Conservation (phyloP, 2,113 vertebrate species). For the Hypanus sabinus region DNA sequence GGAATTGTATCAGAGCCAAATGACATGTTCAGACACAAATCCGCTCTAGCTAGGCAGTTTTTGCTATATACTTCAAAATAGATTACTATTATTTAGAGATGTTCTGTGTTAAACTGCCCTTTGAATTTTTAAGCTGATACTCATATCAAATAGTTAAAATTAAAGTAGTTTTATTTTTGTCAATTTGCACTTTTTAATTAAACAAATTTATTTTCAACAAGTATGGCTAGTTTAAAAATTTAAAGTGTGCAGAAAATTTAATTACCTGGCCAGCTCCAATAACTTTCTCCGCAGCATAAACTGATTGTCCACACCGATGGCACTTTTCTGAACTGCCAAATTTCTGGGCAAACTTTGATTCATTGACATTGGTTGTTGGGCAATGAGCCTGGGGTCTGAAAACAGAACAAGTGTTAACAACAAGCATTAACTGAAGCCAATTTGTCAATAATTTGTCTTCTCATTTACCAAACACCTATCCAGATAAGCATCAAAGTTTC, state of each 20-base stretch:
- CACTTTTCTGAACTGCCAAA: conserved; percentile 75
- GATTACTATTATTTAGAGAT: no score
- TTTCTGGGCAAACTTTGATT: conserved; percentile 75
- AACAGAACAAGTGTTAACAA: background rate
- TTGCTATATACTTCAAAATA: background rate
- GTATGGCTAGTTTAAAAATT: background rate
- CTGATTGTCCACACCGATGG: conserved; percentile 75
- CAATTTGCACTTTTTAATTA: no score
- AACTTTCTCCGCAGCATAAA: conserved; percentile 88
- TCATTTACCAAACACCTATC: background rate
- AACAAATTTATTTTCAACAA: no score
- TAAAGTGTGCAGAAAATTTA: background rate
- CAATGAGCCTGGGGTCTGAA: conserved; percentile 61
- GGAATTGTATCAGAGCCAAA: background rate
- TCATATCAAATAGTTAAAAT: no score
- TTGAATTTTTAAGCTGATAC: no score
- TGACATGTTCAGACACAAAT: background rate
- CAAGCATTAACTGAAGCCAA: background rate
- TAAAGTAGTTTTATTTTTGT: no score
- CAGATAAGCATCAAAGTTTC: background rate
- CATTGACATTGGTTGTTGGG: conserved; percentile 72
- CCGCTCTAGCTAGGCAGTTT: background rate
- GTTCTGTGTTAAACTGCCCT: no score
- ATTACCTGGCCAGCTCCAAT: conserved; percentile 86
- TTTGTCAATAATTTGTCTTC: background rate